A percentile compares a stretch with the other conserved stretches of the same genome.
Conservation (phyloP, 2,797 vertebrate genomes). For the Adrianichthys oophorus region DNA sequence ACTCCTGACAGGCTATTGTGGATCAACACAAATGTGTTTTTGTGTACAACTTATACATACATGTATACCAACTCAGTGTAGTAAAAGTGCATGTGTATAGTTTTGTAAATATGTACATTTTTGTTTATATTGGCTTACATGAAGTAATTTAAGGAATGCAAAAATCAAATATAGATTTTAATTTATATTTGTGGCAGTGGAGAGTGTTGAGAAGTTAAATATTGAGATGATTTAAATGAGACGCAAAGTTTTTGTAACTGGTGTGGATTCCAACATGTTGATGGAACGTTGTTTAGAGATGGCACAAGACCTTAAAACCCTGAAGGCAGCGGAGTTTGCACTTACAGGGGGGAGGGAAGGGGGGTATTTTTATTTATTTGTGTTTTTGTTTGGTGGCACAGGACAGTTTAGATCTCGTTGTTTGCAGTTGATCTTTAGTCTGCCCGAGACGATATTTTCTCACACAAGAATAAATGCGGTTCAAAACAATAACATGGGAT, state of each 20-base stretch:
- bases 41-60: slow-evolving; percentile 41
- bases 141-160: slow-evolving; percentile 82
- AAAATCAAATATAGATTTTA: slow-evolving; percentile 80
- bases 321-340: slow-evolving; percentile 41
- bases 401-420: slow-evolving; percentile 66
- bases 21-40: slow-evolving; percentile 24
- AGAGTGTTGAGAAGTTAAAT: slow-evolving; percentile 76
- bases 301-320: slow-evolving; percentile 44
- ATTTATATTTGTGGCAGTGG: slow-evolving; percentile 80
- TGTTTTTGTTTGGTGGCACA: slow-evolving; percentile 35
- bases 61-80: slow-evolving; percentile 65
- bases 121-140: slow-evolving; percentile 80
- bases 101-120: slow-evolving; percentile 81
- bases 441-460: slow-evolving; percentile 77
- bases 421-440: slow-evolving; percentile 64
- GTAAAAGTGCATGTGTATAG: slow-evolving; percentile 80
- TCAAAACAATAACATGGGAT: slow-evolving; percentile 54
- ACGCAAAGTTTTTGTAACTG: slow-evolving; percentile 74
- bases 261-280: slow-evolving; percentile 64
- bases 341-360: slow-evolving; percentile 16
- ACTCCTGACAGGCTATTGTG: slow-evolving; percentile 56
- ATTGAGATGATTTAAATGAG: slow-evolving; percentile 73
- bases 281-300: slow-evolving; percentile 52
- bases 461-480: slow-evolving; percentile 79
- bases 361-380: slow-evolving; percentile 10